Evolutionary conservation across 1,140 invertebrate species (phyloP).

Genomic region (Procambarus virginalis): DNA sequence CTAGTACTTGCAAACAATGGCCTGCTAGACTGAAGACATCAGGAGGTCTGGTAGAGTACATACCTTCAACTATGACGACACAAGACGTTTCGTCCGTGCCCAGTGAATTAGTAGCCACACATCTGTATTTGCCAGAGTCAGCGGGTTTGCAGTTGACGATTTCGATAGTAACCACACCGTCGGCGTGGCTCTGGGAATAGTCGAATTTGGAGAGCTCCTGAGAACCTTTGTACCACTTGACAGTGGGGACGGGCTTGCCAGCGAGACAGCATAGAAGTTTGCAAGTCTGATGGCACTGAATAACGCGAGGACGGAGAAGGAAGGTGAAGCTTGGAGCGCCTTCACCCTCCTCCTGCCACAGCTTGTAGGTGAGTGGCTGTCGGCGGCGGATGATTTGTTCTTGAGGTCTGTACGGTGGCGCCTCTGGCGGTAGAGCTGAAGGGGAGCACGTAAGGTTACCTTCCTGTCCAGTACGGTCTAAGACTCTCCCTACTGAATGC

Average conservation of each 20-base stretch:
- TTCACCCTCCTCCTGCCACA: conserved; percentile 92
- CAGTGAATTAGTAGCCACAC: conserved; percentile 91
- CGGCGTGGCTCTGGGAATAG: conserved; percentile 89
- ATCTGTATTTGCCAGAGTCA: conserved; percentile 97
- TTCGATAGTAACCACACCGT: conserved; percentile 97
- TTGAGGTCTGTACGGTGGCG: conserved; percentile 85
- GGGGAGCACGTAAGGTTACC: too few relatives aligned
- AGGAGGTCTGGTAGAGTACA: not conserved
- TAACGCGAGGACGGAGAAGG: conserved; percentile 96
- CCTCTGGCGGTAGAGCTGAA: conserved; percentile 86
- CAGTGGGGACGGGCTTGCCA: conserved; percentile 94
- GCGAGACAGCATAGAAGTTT: conserved; percentile 98
- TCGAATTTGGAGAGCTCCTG: conserved; percentile 92
- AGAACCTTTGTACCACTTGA: conserved; percentile 94
- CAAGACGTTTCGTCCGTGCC: conserved; percentile 96
- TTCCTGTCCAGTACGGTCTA: too few relatives aligned
- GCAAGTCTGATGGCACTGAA: conserved; percentile 93
- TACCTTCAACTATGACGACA: conserved; percentile 97
- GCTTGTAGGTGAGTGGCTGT: conserved; percentile 86
- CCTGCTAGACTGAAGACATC: not conserved
- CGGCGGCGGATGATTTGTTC: conserved; percentile 81
- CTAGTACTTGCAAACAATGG: not conserved
- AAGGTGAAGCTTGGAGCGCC: conserved; percentile 96
- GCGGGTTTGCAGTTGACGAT: conserved; percentile 94
- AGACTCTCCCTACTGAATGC: too few relatives aligned